Evolutionary conservation across 2,113 vertebrate genomes (phyloP).

Genomic region (Amblyornis subalaris): DNA sequence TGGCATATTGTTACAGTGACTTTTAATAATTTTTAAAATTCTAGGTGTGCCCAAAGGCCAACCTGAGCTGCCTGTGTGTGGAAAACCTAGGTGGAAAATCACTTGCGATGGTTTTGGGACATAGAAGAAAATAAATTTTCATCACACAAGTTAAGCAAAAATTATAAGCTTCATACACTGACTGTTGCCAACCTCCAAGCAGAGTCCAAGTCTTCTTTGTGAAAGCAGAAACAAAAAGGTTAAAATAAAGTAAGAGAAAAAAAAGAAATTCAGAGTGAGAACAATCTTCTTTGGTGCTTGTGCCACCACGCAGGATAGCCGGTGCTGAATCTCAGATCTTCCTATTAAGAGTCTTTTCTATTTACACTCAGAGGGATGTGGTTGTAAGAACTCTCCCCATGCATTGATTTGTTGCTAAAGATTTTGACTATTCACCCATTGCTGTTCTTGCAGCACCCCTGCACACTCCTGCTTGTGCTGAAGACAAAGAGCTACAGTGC

Average conservation of each 20-base stretch:
- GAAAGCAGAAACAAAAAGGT: not conserved
- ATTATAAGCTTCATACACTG: not conserved
- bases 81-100: not conserved
- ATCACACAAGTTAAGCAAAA: not conserved
- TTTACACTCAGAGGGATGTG: not conserved
- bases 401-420: not conserved
- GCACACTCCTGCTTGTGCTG: not conserved
- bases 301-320: not conserved
- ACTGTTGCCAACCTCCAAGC: not conserved
- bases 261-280: not conserved
- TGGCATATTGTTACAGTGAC: not conserved
- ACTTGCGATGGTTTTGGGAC: not conserved
- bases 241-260: not conserved
- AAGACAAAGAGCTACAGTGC: not conserved
- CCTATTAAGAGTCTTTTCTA: not conserved
- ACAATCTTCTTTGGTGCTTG: not conserved
- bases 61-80: not conserved
- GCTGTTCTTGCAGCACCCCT: not conserved
- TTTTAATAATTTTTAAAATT: not conserved
- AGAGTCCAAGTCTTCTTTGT: not conserved
- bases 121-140: not conserved
- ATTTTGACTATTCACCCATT: not conserved
- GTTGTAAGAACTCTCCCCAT: not conserved
- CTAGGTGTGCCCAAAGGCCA: not conserved
- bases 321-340: not conserved